Conservation (phyloP, 1,140 invertebrate genomes). For the Drosophila elegans region DNA sequence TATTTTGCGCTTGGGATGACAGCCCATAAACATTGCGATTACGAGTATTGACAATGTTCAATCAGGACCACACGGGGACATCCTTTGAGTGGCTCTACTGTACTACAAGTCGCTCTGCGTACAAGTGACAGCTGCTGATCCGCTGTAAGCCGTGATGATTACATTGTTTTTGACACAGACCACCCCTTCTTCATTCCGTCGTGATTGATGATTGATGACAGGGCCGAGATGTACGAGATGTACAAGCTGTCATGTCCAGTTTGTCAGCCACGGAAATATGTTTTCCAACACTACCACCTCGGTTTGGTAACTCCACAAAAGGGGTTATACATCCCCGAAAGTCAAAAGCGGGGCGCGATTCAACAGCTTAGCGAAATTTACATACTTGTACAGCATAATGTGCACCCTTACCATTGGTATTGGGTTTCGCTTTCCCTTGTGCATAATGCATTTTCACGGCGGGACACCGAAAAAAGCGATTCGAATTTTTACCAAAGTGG, state of each 20-base stretch:
- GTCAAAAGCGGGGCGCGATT: constrained; percentile 58
- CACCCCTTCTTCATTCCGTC: constrained; percentile 26
- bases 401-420: constrained; percentile 37
- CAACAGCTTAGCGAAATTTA: constrained; percentile 73
- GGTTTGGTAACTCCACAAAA: constrained; percentile 10
- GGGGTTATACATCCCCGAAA: constrained; percentile 63
- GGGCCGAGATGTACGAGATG: constrained; percentile 25
- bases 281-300: constrained; percentile 45
- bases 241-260: constrained; percentile 50
- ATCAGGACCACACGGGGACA: constrained; percentile 39
- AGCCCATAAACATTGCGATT: constrained; percentile 62
- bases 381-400: constrained; percentile 50
- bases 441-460: constrained; percentile 80
- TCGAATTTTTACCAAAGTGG: constrained; percentile 61
- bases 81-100: constrained; percentile 51
- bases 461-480: constrained; percentile 50
- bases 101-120: constrained; percentile 34
- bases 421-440: constrained; percentile 60
- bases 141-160: constrained; percentile 58
- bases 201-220: constrained; percentile 49
- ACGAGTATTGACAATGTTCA: constrained; percentile 58
- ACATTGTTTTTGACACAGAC: constrained; percentile 40
- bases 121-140: constrained; percentile 54
- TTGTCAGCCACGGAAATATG: constrained; percentile 6
- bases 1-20: constrained; percentile 75